Conservation (phyloP, 2,797 vertebrate genomes). For the Rhabdophis nuchalis region DNA sequence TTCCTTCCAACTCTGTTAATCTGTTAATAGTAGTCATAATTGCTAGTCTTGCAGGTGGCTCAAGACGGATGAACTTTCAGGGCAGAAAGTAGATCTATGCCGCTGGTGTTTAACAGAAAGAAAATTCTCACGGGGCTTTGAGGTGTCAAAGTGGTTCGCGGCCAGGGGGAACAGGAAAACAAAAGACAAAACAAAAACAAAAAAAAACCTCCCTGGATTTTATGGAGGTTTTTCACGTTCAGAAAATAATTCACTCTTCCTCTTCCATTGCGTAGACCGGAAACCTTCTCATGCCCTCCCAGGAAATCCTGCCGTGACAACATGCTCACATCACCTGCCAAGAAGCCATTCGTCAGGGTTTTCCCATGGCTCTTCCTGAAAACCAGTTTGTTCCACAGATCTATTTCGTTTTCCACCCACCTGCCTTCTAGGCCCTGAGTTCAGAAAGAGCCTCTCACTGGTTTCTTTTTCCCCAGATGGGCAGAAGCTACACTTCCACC, state of each 20-base stretch:
- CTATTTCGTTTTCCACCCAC: not conserved
- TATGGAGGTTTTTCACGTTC: not conserved
- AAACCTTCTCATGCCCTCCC: not conserved
- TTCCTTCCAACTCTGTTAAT: too few relatives aligned
- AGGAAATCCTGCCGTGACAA: constrained; percentile 1
- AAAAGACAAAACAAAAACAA: too few relatives aligned
- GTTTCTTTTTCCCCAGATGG: not conserved
- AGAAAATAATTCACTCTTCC: not conserved
- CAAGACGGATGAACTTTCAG: not conserved
- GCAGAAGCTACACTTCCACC: not conserved
- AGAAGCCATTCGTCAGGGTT: not conserved
- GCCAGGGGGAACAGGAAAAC: not conserved
- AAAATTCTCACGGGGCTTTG: not conserved
- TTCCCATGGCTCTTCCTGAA: not conserved
- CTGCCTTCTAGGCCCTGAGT: not conserved
- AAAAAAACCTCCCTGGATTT: not conserved
- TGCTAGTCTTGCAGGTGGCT: not conserved
- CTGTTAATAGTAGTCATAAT: not conserved
- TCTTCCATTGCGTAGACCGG: not conserved
- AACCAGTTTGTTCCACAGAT: not conserved
- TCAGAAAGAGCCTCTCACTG: not conserved
- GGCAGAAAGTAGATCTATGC: not conserved
- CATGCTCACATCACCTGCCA: not conserved
- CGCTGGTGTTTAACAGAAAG: not conserved
- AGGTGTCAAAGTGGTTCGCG: not conserved